A percentile compares a stretch with the other conserved stretches of the same genome.
Evolutionary conservation across 2,113 vertebrate species (phyloP).

Genomic region (Aegotheles bennettii): DNA sequence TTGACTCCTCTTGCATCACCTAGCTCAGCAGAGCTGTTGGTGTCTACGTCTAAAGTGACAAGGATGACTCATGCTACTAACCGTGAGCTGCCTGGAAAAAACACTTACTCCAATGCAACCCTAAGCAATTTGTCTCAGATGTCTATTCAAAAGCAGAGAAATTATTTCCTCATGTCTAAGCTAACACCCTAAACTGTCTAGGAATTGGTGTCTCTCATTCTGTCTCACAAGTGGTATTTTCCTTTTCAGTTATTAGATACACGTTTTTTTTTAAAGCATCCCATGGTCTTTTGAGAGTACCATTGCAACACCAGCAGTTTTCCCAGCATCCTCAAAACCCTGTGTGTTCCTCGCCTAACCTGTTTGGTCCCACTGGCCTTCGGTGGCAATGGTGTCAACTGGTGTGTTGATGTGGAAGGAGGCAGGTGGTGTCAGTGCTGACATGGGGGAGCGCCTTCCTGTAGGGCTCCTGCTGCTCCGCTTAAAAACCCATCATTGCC

Average conservation of each 20-base stretch:
- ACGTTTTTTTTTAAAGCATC: neutral
- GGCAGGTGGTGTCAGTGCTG: neutral
- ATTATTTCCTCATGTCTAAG: neutral
- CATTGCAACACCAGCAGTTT: neutral
- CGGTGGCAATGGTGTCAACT: neutral
- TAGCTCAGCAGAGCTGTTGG: neutral
- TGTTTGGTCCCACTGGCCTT: accelerated
- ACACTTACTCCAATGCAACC: neutral
- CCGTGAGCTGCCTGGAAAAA: accelerated
- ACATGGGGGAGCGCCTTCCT: neutral
- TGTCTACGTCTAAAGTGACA: neutral
- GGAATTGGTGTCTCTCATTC: neutral
- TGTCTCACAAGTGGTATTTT: neutral
- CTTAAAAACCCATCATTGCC: neutral
- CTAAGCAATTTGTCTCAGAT: neutral
- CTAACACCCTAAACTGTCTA: neutral
- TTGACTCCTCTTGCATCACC: neutral
- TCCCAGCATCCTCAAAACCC: neutral
- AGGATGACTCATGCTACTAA: neutral
- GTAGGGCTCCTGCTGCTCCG: neutral
- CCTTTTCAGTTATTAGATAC: neutral
- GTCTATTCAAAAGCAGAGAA: neutral
- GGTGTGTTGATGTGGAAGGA: slow-evolving; percentile 27
- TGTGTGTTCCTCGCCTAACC: neutral
- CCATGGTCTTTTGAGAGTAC: accelerated